These are phyloP conservation scores for Chaetorhynchus papuensis DNA, from an alignment of 2,113 vertebrate species.

Conservation along the genomic window DNA sequence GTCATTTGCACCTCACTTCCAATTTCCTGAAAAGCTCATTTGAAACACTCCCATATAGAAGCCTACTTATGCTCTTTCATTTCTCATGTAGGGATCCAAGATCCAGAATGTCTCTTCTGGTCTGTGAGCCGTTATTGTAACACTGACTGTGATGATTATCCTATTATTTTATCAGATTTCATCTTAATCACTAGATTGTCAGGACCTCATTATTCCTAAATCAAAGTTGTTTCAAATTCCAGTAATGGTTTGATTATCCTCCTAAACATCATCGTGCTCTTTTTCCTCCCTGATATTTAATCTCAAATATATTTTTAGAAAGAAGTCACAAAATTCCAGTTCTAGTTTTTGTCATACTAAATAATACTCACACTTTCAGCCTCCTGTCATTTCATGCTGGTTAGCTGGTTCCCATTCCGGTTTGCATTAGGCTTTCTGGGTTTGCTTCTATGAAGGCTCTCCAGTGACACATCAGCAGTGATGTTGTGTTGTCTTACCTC, in stretches of 20 bases:
- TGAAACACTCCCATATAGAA: neutral
- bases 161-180: slow-evolving; percentile 31
- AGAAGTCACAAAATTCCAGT: neutral
- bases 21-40: slow-evolving; percentile 44
- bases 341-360: neutral
- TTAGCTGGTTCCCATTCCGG: neutral
- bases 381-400: neutral
- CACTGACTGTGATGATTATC: neutral
- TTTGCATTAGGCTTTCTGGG: neutral
- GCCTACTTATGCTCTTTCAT: neutral
- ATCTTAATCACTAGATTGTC: neutral
- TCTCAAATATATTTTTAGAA: neutral
- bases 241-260: neutral
- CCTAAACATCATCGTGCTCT: neutral
- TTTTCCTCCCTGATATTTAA: neutral
- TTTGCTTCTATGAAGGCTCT: neutral
- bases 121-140: neutral
- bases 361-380: neutral
- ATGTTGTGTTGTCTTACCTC: neutral
- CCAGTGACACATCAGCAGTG: neutral
- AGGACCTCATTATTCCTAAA: slow-evolving; percentile 10
- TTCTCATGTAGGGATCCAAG: neutral
- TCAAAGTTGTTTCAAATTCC: slow-evolving; percentile 3
- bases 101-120: neutral
- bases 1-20: slow-evolving; percentile 20